These are phyloP conservation scores for Drosophila setosimentum DNA, from an alignment of 2,888 invertebrate species.

Conservation along the genomic window DNA sequence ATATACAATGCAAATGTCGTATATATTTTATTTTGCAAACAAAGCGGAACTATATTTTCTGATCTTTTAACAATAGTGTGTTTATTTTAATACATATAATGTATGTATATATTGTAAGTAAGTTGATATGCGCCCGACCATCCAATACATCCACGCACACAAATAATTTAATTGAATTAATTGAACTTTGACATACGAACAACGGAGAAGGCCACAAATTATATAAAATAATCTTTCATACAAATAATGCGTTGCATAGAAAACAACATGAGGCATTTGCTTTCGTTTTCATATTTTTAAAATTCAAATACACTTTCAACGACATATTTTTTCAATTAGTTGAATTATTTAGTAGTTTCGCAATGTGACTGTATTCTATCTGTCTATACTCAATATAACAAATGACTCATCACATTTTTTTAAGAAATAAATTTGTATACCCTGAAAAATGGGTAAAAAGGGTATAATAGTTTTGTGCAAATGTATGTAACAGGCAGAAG, in stretches of 20 bases:
- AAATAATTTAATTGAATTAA: slow-evolving; percentile 83
- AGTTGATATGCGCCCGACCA: slow-evolving; percentile 24
- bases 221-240: slow-evolving; percentile 46
- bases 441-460: too few species aligned
- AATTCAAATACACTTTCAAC: slow-evolving; percentile 4
- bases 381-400: neutral
- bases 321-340: too few species aligned
- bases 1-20: slow-evolving; percentile 3
- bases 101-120: slow-evolving; percentile 1
- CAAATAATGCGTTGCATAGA: slow-evolving; percentile 21
- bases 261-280: slow-evolving; percentile 5
- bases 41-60: slow-evolving; percentile 18
- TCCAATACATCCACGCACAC: slow-evolving; percentile 31
- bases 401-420: neutral
- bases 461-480: too few species aligned
- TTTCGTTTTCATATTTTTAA: neutral
- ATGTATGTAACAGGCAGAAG: too few species aligned
- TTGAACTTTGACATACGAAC: slow-evolving; percentile 80
- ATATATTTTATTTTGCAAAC: slow-evolving; percentile 11
- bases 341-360: neutral
- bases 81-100: neutral
- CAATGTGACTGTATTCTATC: neutral
- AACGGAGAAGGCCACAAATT: slow-evolving; percentile 29
- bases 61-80: slow-evolving; percentile 10
- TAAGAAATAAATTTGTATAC: neutral